These are phyloP conservation scores for Bettongia penicillata DNA, from an alignment of 2,113 vertebrate species.

Conservation along the genomic window DNA sequence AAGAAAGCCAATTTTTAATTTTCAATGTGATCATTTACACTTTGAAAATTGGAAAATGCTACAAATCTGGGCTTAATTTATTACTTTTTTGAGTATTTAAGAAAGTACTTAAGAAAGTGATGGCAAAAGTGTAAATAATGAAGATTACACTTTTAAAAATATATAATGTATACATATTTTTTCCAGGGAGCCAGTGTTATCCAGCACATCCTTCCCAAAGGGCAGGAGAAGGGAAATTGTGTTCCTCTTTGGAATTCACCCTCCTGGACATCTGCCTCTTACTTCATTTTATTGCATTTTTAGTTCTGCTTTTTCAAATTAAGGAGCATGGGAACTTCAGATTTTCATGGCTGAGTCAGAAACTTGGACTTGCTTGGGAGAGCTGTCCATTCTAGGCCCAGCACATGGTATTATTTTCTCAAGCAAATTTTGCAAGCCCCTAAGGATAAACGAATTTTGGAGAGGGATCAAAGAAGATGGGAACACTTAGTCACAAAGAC, in stretches of 20 bases:
- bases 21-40: not conserved
- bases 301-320: not conserved
- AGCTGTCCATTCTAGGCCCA: not conserved
- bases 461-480: not conserved
- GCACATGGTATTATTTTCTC: not conserved
- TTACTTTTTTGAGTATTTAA: not conserved
- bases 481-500: not conserved
- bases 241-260: not conserved
- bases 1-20: not conserved
- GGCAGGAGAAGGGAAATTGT: not conserved
- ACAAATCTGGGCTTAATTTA: not conserved
- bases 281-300: not conserved
- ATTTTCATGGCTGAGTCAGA: not conserved
- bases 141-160: not conserved
- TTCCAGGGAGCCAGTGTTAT: not conserved
- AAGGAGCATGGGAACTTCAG: not conserved
- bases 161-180: not conserved
- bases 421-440: not conserved
- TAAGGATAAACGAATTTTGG: not conserved
- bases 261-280: not conserved
- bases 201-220: not conserved
- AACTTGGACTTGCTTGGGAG: not conserved
- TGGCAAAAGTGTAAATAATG: not conserved
- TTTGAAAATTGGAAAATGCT: not conserved
- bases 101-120: not conserved